A percentile compares a stretch with the other conserved stretches of the same genome.
These are phyloP conservation scores for Hyalella azteca DNA, from an alignment of 2,888 invertebrate genomes.

Conservation along the genomic window DNA sequence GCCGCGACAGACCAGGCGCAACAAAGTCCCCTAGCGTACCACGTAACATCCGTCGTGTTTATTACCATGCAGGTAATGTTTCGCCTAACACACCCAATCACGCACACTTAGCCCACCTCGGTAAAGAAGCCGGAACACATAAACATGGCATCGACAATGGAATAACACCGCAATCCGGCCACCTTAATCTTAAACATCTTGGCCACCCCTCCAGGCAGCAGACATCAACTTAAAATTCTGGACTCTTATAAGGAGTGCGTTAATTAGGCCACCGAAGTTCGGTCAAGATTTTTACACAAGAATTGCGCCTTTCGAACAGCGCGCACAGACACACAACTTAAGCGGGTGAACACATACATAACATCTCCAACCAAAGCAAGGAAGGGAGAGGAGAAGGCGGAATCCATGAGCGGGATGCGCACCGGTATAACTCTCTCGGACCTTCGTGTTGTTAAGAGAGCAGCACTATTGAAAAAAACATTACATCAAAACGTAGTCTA, in stretches of 20 bases:
- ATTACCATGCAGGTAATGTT: conserved; percentile 2
- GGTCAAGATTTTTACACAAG: not conserved
- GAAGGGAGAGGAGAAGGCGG: conserved; percentile 5
- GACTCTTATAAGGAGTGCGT: no score
- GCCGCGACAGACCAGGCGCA: not conserved
- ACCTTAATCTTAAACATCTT: no score
- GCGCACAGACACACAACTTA: conserved; percentile 1
- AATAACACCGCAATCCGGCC: no score
- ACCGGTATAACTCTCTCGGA: not conserved
- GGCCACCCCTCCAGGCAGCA: no score
- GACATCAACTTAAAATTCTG: no score
- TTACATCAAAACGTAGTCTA: no score
- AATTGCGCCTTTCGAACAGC: not conserved
- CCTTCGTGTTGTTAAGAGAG: not conserved
- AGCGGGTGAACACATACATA: conserved; percentile 14
- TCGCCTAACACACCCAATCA: not conserved
- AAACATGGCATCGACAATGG: not conserved
- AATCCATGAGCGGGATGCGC: not conserved
- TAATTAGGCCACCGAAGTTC: not conserved
- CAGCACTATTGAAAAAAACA: no score
- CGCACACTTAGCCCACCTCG: not conserved
- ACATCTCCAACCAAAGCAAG: conserved; percentile 18
- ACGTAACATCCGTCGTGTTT: not conserved
- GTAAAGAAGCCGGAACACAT: not conserved
- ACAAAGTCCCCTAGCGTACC: not conserved